Evolutionary conservation across 2,797 vertebrate genomes (phyloP).

Genomic region (Gephyroberyx darwinii): DNA sequence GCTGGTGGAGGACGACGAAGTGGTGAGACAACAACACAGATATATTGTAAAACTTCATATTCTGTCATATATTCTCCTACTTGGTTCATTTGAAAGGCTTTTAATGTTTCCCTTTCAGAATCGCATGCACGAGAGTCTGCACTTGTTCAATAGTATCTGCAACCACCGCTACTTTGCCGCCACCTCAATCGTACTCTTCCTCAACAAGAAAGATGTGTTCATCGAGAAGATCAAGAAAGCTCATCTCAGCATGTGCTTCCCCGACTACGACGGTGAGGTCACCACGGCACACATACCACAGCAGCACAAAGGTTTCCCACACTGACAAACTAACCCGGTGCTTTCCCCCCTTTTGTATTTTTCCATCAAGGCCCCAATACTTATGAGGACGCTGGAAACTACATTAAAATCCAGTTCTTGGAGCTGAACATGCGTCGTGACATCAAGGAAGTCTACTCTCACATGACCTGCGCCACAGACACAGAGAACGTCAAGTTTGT

Average conservation of each 20-base stretch:
- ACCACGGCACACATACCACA: background rate
- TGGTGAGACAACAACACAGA: constrained; percentile 81
- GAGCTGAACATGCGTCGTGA: constrained; percentile 94
- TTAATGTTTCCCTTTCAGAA: constrained; percentile 81
- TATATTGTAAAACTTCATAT: background rate
- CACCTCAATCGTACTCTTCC: constrained; percentile 98
- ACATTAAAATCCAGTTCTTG: constrained; percentile 97
- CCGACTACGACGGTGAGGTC: constrained; percentile 93
- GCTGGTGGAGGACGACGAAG: constrained; percentile 98
- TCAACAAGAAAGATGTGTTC: constrained; percentile 99
- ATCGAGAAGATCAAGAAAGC: constrained; percentile 97
- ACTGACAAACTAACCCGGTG: background rate
- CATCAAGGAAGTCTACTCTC: constrained; percentile 96
- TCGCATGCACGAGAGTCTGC: constrained; percentile 99
- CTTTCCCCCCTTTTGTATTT: background rate
- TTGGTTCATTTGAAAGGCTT: background rate
- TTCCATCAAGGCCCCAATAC: constrained; percentile 89
- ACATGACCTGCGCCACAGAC: constrained; percentile 99
- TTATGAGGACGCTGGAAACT: constrained; percentile 93
- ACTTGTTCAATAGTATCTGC: constrained; percentile 99
- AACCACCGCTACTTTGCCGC: constrained; percentile 97
- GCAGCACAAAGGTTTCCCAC: background rate
- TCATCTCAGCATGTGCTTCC: constrained; percentile 98
- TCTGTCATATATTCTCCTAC: background rate
- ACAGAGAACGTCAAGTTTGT: constrained; percentile 99